These are phyloP conservation scores for Muschampia plurimacula DNA, from an alignment of 2,888 invertebrate species.

Conservation along the genomic window DNA sequence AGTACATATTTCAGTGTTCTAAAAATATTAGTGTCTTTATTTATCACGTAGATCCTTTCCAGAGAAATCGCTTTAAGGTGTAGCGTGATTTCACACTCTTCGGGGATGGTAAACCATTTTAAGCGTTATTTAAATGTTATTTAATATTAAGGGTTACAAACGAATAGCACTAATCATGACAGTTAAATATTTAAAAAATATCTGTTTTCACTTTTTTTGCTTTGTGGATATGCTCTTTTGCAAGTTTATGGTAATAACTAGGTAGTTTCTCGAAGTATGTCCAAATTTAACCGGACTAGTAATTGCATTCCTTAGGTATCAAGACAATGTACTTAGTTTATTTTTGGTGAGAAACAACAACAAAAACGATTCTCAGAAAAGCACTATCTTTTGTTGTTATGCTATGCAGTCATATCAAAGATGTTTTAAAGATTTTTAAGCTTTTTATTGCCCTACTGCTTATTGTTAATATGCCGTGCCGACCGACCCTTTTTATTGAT, in stretches of 20 bases:
- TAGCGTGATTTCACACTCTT: not conserved
- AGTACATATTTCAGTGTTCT: slow-evolving; percentile 3
- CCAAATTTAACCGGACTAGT: not conserved
- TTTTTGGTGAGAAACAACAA: not conserved
- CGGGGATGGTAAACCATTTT: slow-evolving; percentile 2
- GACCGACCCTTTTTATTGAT: slow-evolving; percentile 2
- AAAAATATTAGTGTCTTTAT: not conserved
- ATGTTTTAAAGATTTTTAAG: not conserved
- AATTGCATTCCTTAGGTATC: no score
- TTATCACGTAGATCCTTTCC: not conserved
- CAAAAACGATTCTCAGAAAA: not conserved
- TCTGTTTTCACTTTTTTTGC: no score
- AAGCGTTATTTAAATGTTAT: not conserved
- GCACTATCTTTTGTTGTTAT: not conserved
- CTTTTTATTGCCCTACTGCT: slow-evolving; percentile 2
- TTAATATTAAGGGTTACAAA: no score
- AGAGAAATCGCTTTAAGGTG: not conserved
- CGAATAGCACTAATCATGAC: no score
- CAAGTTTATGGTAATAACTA: not conserved
- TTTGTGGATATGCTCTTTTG: no score
- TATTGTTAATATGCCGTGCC: not conserved
- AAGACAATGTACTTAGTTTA: not conserved
- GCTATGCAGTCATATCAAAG: not conserved
- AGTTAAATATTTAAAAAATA: no score
- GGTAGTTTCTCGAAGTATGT: not conserved